A percentile compares a stretch with the other conserved stretches of the same genome.
phyloP scores from a whole-genome alignment of 92 coral and sea anemone genomes.

The Phymanthus crucifer region DNA sequence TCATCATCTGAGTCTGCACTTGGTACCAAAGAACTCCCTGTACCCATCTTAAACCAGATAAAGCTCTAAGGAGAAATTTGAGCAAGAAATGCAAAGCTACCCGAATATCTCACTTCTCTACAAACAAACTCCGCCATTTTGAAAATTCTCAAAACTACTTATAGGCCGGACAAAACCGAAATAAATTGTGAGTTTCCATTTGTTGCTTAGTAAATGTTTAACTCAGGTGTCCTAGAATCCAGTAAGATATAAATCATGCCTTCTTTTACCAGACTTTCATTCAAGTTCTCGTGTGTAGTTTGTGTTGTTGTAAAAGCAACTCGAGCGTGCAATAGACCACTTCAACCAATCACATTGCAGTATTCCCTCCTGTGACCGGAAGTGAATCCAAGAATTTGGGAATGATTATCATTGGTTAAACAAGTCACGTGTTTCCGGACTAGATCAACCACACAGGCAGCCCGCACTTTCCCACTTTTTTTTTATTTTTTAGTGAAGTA shows the following conservation, averaged over 20 bases:
- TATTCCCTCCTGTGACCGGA: slow-evolving; percentile 28
- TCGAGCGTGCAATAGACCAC: slow-evolving; percentile 17
- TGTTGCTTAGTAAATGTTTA: neutral
- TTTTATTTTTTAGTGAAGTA: no score
- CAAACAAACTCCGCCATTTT: slow-evolving; percentile 44
- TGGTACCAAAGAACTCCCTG: slow-evolving; percentile 64
- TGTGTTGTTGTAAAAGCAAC: slow-evolving; percentile 21
- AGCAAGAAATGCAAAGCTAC: slow-evolving; percentile 2
- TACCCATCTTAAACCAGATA: slow-evolving; percentile 56
- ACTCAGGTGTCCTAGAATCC: neutral
- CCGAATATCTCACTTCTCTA: neutral
- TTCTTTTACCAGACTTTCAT: neutral
- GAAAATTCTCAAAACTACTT: slow-evolving; percentile 10
- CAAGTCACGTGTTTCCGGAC: slow-evolving; percentile 3
- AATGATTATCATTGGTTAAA: slow-evolving; percentile 2
- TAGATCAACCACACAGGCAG: neutral
- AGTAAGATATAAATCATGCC: neutral
- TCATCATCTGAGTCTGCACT: slow-evolving; percentile 48
- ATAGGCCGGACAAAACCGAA: neutral
- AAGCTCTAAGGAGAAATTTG: neutral
- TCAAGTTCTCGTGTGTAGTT: neutral
- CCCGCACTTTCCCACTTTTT: neutral
- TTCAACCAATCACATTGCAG: slow-evolving; percentile 18
- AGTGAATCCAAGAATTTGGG: neutral
- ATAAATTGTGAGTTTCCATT: neutral